Base-by-base conservation (phyloP, 1,140 invertebrate genomes). In the Achroia grisella region DNA sequence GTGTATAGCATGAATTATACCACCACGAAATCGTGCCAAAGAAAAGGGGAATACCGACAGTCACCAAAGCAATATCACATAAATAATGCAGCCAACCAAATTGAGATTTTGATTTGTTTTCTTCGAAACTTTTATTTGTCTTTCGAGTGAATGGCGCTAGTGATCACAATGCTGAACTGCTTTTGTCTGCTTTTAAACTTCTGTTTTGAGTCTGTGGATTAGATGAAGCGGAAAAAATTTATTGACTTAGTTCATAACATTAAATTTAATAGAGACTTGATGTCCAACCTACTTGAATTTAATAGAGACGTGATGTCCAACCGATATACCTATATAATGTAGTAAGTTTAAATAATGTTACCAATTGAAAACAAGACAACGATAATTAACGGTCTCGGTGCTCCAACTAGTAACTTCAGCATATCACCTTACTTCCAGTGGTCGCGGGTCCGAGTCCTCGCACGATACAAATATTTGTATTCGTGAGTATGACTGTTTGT, bases 61-160 rank as follows among this genome's bases (percentile, higher is more conserved):
- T 73, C 64, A 62, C 66, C 64, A 63, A 23, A 66, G 73, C 71
- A 77, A 79, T 80, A 80, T 71, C 72, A 68, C 72, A 85, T 82
- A 85, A 82, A 82, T 82, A 85, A 85, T 85, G 78, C 76, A 82
- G 56, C 66, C 63, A 68, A 41, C 61, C 70, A 74, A 80, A 84
- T 82, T 85, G 78, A 70, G 69, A 79, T 82, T 82, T 78, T 84
- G 77, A 82, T 85, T 85, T 85, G 75, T 85, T 82, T 85, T 80
- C 77, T 76, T 73, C 31, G 52, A 78, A 85, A 85, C 62, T 82
- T 85, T 82, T 79, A 70, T 76, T 72, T 75, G 70, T 71, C 57
- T 73, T 76, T 61, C 41, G 48, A 45, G 45, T 57, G 57, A 75
- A 66, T 62, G 52, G 68, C 44, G 45, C 50, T 52, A 53, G 55